Conservation (phyloP, 2,113 vertebrate genomes). For the Pavo muticus region DNA sequence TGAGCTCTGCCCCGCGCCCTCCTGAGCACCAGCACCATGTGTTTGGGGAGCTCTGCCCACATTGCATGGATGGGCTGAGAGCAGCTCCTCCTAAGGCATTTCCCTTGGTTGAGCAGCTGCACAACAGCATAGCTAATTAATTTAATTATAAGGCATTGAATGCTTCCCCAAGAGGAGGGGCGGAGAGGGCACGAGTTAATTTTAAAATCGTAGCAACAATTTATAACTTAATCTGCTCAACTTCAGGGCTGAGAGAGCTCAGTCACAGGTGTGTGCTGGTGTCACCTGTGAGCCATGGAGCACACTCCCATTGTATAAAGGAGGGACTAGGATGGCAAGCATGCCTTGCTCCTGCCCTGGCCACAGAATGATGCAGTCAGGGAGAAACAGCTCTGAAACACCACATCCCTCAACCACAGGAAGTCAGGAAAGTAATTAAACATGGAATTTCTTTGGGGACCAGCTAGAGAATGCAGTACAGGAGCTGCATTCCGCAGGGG, state of each 20-base stretch:
- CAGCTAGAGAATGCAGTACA: background rate
- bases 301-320: background rate
- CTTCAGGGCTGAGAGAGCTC: background rate
- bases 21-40: background rate
- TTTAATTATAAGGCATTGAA: slow-evolving; percentile 1
- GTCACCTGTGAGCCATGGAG: background rate
- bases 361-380: background rate
- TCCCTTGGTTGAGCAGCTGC: background rate
- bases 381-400: background rate
- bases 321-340: background rate
- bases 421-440: background rate
- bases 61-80: background rate
- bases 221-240: background rate
- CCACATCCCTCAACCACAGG: background rate
- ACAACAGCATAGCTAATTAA: slow-evolving; percentile 28
- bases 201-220: background rate
- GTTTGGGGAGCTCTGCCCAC: too few relatives aligned
- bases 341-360: background rate
- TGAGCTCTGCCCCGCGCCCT: background rate
- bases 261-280: background rate
- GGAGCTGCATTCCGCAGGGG: background rate
- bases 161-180: slow-evolving; percentile 1
- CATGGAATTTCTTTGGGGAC: background rate
- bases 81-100: background rate
- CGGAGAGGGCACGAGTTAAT: slow-evolving; percentile 13